Evolutionary conservation across 2,888 invertebrate species (phyloP).

Genomic region (Drosophila kambysellisi): DNA sequence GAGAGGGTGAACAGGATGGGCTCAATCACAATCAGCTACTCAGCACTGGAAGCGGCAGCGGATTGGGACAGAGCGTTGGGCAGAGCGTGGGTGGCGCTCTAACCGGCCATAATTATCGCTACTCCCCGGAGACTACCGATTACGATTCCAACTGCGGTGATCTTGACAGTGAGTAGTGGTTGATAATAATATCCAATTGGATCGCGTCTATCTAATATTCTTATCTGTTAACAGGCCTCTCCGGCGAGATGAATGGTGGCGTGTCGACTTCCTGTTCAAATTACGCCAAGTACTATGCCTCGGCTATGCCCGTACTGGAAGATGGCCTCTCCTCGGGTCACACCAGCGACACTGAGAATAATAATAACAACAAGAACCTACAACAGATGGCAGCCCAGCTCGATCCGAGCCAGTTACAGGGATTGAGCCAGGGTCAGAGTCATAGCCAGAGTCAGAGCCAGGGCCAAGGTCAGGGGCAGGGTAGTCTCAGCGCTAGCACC

Average conservation of each 20-base stretch:
- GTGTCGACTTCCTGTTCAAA: slow-evolving; percentile 87
- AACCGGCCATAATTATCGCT: slow-evolving; percentile 89
- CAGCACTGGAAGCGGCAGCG: slow-evolving; percentile 68
- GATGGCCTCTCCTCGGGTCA: slow-evolving; percentile 98
- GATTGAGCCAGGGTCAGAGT: slow-evolving; percentile 2
- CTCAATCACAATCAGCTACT: slow-evolving; percentile 83
- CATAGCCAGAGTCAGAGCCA: slow-evolving; percentile 18
- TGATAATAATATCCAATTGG: not conserved
- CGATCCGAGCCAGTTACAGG: slow-evolving; percentile 22
- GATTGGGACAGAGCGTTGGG: slow-evolving; percentile 82
- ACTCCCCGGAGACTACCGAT: slow-evolving; percentile 97
- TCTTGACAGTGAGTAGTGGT: slow-evolving; percentile 89
- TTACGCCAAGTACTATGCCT: slow-evolving; percentile 89
- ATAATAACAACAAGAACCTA: slow-evolving; percentile 71
- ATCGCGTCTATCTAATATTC: not conserved
- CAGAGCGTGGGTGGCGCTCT: slow-evolving; percentile 52
- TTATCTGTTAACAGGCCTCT: slow-evolving; percentile 84
- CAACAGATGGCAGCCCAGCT: slow-evolving; percentile 38
- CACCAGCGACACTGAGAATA: slow-evolving; percentile 96
- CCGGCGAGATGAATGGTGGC: slow-evolving; percentile 86
- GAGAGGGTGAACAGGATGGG: slow-evolving; percentile 84
- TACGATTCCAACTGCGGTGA: slow-evolving; percentile 94
- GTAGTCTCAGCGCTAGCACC: slow-evolving; percentile 60
- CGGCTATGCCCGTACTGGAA: slow-evolving; percentile 95
- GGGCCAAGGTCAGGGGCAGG: slow-evolving; percentile 30